These are phyloP conservation scores for Heliconius hewitsoni DNA, from an alignment of 1,140 invertebrate genomes.

Conservation along the genomic window DNA sequence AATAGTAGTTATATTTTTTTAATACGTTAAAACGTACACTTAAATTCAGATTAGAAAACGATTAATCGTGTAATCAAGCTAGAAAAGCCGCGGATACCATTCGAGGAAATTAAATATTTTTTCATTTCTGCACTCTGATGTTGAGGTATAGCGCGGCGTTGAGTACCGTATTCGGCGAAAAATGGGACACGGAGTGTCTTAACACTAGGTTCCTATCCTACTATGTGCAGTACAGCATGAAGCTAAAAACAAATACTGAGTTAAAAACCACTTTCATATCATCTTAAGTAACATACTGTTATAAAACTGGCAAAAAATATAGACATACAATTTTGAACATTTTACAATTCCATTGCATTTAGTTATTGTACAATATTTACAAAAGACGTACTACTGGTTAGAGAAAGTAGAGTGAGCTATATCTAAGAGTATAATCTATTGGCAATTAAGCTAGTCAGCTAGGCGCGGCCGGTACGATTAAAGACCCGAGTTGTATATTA, in stretches of 20 bases:
- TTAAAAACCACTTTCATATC: not conserved
- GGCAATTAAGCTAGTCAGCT: not conserved
- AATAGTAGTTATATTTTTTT: too few species aligned
- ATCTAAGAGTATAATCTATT: constrained; percentile 8
- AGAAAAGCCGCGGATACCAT: too few species aligned
- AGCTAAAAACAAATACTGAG: not conserved
- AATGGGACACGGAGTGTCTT: not conserved
- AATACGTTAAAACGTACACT: too few species aligned
- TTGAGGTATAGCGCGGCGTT: too few species aligned
- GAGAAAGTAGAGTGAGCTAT: constrained; percentile 1
- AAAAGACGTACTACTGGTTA: not conserved
- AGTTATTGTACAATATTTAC: constrained; percentile 10
- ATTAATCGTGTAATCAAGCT: too few species aligned
- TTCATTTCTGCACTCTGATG: too few species aligned
- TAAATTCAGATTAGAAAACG: too few species aligned
- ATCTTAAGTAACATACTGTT: not conserved
- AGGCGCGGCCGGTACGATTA: not conserved
- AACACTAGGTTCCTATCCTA: not conserved
- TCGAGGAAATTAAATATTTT: too few species aligned
- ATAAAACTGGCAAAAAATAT: not conserved
- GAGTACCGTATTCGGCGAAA: not conserved
- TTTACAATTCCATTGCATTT: not conserved
- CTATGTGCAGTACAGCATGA: too few species aligned
- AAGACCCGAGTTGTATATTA: not conserved
- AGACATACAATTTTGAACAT: not conserved